Base-by-base conservation (phyloP, 2,797 vertebrate genomes). In the Lepilemur ruficaudatus region DNA sequence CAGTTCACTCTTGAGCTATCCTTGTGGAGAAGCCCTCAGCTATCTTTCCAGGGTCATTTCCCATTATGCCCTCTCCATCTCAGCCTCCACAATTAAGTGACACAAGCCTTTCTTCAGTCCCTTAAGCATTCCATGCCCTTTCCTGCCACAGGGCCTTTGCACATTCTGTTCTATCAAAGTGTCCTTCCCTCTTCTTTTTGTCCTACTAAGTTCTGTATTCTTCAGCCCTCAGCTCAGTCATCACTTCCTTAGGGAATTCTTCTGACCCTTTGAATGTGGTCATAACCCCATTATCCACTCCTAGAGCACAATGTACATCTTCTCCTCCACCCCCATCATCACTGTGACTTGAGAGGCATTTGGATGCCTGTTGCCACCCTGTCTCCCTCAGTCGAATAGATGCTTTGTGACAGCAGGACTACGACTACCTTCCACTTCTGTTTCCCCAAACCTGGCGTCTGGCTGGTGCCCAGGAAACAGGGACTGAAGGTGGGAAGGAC, bases 31-130 rank as follows among this genome's bases (percentile, higher is more conserved):
- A 25, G 28, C 52, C 38, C 20, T 85, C 13, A 1, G 46, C n/a
- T 4, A 0, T 35, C 48, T 79, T 38, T 88, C 43, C 10, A 41
- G 7, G 5, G 11, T 52, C 25, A 0, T 22, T 48, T 35, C 23
- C 63, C 28, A 41, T 4, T 0, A 2, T 35, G 0, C 41, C 30
- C 30, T n/a, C 32, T 38, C 55, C 22, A 70, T 67, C 2, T 1
- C 11, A 11, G 46, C 48, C 65, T 86, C 70, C 32, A 73, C 28
- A 0, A 0, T 55, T 6, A 72, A 78, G 35, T 48, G 76, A 43
- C 22, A 17, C 17, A 23, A 46, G 7, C 73, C n/a, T 59, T 70
- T 46, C 1, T 35, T 65, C 23, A 38, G 55, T 7, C 48, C 43
- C 35, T 55, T 32, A 83, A 76, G 11, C 15, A 38, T 25, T 8